Percentiles rank a stretch among this genome's conserved stretches.
These are phyloP conservation scores for Corythornis madagascariensis DNA, from an alignment of 2,113 vertebrate genomes.

Conservation along the genomic window DNA sequence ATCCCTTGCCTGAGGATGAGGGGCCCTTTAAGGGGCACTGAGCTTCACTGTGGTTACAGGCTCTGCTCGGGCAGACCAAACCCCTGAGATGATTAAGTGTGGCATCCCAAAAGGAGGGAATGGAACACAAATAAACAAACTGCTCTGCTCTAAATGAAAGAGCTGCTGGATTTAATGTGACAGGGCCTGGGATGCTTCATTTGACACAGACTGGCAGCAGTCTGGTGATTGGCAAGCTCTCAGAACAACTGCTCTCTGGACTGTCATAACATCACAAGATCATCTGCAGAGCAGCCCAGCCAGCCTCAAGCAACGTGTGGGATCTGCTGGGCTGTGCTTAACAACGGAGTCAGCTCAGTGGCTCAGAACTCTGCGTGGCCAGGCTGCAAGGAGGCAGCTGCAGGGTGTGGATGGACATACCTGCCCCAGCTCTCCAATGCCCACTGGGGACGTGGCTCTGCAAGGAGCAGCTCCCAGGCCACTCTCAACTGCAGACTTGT, in stretches of 20 bases:
- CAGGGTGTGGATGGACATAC: not conserved
- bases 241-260: conserved; percentile 21
- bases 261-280: conserved; percentile 60
- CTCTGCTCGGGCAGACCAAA: not conserved
- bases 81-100: not conserved
- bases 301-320: not conserved
- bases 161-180: conserved; percentile 71
- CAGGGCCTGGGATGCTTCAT: conserved; percentile 70
- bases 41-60: not conserved
- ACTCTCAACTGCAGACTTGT: not conserved
- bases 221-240: conserved; percentile 67
- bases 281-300: conserved; percentile 52
- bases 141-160: conserved; percentile 46
- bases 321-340: conserved; percentile 1
- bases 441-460: rapidly evolving
- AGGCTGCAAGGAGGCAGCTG: not conserved
- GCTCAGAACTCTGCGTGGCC: rapidly evolving
- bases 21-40: not conserved
- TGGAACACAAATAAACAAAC: conserved; percentile 52
- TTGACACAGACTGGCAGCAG: conserved; percentile 73
- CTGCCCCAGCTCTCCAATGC: not conserved
- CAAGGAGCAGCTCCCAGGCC: not conserved
- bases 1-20: rapidly evolving
- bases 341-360: not conserved
- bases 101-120: conserved; percentile 38